Conservation (phyloP, 2,888 invertebrate genomes). For the Carcina quercana region DNA sequence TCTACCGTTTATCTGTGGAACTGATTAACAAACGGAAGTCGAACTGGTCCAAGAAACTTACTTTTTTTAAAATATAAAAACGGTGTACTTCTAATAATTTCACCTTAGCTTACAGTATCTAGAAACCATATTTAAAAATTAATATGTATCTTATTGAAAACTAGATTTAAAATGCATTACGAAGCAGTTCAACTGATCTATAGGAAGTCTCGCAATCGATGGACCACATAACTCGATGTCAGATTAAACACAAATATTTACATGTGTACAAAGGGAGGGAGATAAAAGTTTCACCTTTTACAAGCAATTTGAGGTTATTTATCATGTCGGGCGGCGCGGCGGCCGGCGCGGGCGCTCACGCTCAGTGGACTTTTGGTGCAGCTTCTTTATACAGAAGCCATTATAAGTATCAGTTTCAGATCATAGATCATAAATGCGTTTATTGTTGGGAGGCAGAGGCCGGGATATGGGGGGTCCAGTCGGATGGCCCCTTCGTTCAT, state of each 20-base stretch:
- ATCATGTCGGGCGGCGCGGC: conserved; percentile 44
- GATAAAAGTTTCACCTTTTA: conserved; percentile 65
- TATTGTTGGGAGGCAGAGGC: conserved; percentile 48
- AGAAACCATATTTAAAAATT: too few species aligned
- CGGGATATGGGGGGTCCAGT: conserved; percentile 62
- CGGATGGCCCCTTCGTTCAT: conserved; percentile 46
- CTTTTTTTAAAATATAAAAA: too few species aligned
- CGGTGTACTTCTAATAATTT: too few species aligned
- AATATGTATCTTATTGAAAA: too few species aligned
- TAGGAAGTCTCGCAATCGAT: conserved; percentile 31
- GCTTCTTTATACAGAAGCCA: conserved; percentile 72
- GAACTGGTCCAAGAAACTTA: too few species aligned
- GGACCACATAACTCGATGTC: conserved; percentile 42
- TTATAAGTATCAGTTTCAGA: conserved; percentile 73
- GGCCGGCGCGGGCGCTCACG: conserved; percentile 12
- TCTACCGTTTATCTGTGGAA: too few species aligned
- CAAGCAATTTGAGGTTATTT: conserved; percentile 70
- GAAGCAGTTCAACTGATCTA: too few species aligned
- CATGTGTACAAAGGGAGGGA: conserved; percentile 52
- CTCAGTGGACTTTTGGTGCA: conserved; percentile 54
- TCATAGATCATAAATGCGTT: conserved; percentile 73
- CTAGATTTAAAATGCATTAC: too few species aligned
- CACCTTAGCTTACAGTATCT: too few species aligned
- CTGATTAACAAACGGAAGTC: too few species aligned
- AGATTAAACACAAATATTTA: conserved; percentile 63